Evolutionary conservation across 2,113 vertebrate species (phyloP), one percentile per base, ranked within the genome.

Genomic region (Anarrhichthys ocellatus): DNA sequence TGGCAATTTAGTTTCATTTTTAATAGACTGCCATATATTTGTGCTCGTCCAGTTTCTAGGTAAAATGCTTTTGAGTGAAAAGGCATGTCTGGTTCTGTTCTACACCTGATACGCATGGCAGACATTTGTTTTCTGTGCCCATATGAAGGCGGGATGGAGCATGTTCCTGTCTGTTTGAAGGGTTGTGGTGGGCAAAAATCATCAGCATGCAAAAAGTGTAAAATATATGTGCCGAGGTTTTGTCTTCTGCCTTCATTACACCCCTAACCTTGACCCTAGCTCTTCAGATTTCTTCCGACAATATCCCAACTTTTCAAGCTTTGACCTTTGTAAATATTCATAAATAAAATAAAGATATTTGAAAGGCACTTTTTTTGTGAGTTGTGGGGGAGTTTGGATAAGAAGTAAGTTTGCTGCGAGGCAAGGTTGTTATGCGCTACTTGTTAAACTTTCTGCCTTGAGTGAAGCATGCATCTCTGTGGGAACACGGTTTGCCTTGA

Each of bases 301-400:
- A 80, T 86, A 82, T 79, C 54, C 50, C 84, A 90, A 87, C 79
- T 86, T 89, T 81, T 84, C 44, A 90, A 85, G 72, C 70, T 73
- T 56, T 88, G 88, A 90, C 84, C 89, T 91, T 91, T 91, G 82
- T 87, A 83, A 89, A 93, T 85, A 88, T 92, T 87, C 87, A 88
- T 80, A 89, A 83, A 82, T 73, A 82, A 86, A 90, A 90, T 38
- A 74, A 81, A 64, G 68, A 59, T 56, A 76, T 89, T 69, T 86
- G 63, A 84, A 68, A 46, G 63, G 70, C 78, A 59, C 46, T 58
- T 61, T 29, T 61, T 61, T 17, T 8, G 44, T 38, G 42, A 76
- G 61, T 61, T 89, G 44, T 52, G 54, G 27, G 27, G 22, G 11
- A 74, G 76, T 67, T 34, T 73, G 50, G n/a, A 32, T 36, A 40